phyloP scores from a whole-genome alignment of 2,113 vertebrate species.

The Leptosomus discolor region DNA sequence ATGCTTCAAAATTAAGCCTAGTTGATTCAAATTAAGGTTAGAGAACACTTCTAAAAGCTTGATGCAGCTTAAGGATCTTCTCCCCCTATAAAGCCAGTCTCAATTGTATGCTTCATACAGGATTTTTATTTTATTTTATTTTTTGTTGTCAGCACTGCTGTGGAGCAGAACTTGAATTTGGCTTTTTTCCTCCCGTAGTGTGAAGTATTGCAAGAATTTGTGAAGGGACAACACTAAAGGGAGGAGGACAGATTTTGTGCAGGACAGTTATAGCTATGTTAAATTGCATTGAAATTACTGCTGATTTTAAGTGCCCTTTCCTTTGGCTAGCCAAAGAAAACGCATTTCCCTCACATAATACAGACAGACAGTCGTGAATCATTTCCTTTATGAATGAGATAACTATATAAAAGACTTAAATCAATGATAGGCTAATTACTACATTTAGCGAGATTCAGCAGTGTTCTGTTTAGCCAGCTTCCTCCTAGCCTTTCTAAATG shows the following conservation, averaged over 20 bases:
- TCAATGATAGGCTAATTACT: background rate
- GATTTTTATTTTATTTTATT: background rate
- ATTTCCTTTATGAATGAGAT: slow-evolving; percentile 27
- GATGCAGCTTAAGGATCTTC: background rate
- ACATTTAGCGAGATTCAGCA: background rate
- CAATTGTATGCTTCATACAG: background rate
- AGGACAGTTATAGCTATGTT: background rate
- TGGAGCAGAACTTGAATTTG: background rate
- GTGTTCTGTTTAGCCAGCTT: background rate
- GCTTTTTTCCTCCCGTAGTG: background rate
- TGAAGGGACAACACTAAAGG: background rate
- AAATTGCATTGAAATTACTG: slow-evolving; percentile 24
- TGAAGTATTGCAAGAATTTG: background rate
- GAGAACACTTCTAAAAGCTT: background rate
- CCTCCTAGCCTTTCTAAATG: background rate
- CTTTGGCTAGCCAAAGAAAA: slow-evolving; percentile 1
- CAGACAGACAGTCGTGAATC: background rate
- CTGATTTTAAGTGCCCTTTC: slow-evolving; percentile 2
- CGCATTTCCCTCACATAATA: slow-evolving; percentile 17
- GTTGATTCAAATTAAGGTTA: background rate
- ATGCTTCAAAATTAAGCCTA: background rate
- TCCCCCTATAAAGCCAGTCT: background rate
- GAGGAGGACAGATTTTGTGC: background rate
- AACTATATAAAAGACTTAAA: slow-evolving; percentile 1
- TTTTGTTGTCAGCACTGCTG: background rate